phyloP scores from a whole-genome alignment of 2,797 vertebrate species.

The Gobionotothen gibberifrons region DNA sequence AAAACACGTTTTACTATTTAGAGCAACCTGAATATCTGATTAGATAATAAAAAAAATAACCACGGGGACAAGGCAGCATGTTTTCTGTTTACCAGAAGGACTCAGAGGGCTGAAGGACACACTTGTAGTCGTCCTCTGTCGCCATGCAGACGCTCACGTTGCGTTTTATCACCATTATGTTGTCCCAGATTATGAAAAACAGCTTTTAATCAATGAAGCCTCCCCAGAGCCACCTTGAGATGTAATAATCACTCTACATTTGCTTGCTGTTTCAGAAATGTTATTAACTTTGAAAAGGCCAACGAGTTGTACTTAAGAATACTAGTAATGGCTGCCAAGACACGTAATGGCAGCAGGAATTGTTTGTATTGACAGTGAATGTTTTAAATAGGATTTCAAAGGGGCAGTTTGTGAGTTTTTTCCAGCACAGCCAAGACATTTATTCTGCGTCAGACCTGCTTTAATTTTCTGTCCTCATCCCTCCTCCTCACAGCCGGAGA shows the following conservation, averaged over 20 bases:
- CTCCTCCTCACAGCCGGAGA: constrained; percentile 86
- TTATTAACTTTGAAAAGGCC: constrained; percentile 23
- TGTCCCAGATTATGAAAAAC: constrained; percentile 26
- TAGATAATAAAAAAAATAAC: constrained; percentile 17
- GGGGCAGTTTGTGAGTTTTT: constrained; percentile 2
- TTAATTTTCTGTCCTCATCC: constrained; percentile 24
- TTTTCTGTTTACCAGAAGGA: constrained; percentile 21
- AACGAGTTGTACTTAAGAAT: constrained; percentile 16
- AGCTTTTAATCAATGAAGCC: constrained; percentile 33
- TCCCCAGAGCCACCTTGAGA: constrained; percentile 36
- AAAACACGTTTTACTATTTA: background rate
- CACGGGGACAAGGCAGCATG: constrained; percentile 9
- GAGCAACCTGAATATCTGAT: constrained; percentile 16
- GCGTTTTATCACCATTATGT: background rate
- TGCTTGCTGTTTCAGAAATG: constrained; percentile 8
- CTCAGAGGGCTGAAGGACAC: constrained; percentile 11
- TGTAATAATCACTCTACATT: background rate
- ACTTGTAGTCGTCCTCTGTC: background rate
- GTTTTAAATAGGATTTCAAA: constrained; percentile 3
- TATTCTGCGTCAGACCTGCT: constrained; percentile 15
- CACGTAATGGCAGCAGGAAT: background rate
- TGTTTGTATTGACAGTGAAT: background rate
- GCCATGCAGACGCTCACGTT: constrained; percentile 11
- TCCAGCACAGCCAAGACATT: constrained; percentile 2
- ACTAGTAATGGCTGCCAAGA: background rate